Evolutionary conservation across 2,797 vertebrate species (phyloP), one percentile per base, ranked within the genome.

Genomic region (Gambusia yucatana): DNA sequence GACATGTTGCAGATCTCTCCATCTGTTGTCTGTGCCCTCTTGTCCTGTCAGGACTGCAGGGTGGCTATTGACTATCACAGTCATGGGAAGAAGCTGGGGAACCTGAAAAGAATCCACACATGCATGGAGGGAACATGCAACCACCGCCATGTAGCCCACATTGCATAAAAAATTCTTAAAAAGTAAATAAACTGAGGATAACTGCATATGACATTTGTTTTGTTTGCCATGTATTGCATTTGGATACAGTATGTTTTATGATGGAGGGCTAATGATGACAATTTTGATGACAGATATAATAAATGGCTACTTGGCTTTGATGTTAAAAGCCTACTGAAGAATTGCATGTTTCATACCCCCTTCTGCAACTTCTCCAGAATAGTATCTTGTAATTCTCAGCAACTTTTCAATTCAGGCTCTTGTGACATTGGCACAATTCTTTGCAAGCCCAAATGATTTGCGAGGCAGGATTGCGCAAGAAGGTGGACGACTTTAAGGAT

Each of bases 401-500:
- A 86, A 73, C 69, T 83, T 85, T 84, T 85, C 78, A 84, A 61
- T 84, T 74, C 81, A 44, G 82, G 22, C 36, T 77, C 77, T 0
- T 41, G 36, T 76, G 75, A 80, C 25, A 22, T 76, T 77, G 77
- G 59, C 70, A 43, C 71, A 76, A 28, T 16, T 84, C 81, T 86
- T 83, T 82, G 83, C 47, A 6, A 72, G 75, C 75, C 1, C 10
- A 33, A 69, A 76, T 88, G 86, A 91, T 91, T 84, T 90, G 92
- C 83, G 81, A 84, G 89, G 82, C 77, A 80, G 84, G 86, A 79
- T 85, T 88, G 85, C 4, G 6, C 36, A 39, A 81, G 87, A 80
- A 90, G 86, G 82, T 87, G 81, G 76, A 89, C 67, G 71, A 82
- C 82, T 89, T 87, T 81, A 75, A 88, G 84, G 76, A 85, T 86